A percentile compares a stretch with the other conserved stretches of the same genome.
Evolutionary conservation across 53 echinoderm and acorn worm genomes (phyloP).

Genomic region (Paracentrotus lividus): DNA sequence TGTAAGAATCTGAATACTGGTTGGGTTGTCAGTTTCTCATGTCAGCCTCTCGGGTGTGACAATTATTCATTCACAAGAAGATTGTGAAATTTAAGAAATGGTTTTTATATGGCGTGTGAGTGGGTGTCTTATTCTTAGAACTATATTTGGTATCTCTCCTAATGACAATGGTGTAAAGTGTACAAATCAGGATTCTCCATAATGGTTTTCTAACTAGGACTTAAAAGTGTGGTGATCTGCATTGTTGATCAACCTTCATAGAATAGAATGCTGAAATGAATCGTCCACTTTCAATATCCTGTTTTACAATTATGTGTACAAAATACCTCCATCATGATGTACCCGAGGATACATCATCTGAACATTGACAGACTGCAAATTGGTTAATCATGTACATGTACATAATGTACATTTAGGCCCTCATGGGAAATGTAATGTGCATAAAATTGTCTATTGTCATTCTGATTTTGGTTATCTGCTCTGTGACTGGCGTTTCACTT

Average conservation of each 20-base stretch:
- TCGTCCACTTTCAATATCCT: not conserved
- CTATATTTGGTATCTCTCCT: not conserved
- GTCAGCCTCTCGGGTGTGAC: not conserved
- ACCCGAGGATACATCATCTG: too few species aligned
- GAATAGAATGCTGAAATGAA: not conserved
- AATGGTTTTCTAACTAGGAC: not conserved
- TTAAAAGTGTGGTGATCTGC: not conserved
- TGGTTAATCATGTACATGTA: too few species aligned
- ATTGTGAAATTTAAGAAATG: not conserved
- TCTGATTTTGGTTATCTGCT: too few species aligned
- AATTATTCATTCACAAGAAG: not conserved
- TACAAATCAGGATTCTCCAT: not conserved
- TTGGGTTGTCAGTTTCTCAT: not conserved
- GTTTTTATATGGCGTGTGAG: not conserved
- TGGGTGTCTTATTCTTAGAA: slow-evolving; percentile 25
- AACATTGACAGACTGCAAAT: too few species aligned
- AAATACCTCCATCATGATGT: too few species aligned
- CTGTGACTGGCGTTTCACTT: too few species aligned
- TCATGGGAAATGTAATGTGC: too few species aligned
- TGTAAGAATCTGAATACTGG: not conserved
- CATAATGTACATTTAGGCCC: too few species aligned
- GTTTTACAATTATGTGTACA: too few species aligned
- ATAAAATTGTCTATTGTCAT: too few species aligned
- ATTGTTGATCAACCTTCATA: not conserved
- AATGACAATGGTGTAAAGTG: not conserved